phyloP scores from a whole-genome alignment of 2,113 vertebrate genomes.

The Rhombomys opimus region DNA sequence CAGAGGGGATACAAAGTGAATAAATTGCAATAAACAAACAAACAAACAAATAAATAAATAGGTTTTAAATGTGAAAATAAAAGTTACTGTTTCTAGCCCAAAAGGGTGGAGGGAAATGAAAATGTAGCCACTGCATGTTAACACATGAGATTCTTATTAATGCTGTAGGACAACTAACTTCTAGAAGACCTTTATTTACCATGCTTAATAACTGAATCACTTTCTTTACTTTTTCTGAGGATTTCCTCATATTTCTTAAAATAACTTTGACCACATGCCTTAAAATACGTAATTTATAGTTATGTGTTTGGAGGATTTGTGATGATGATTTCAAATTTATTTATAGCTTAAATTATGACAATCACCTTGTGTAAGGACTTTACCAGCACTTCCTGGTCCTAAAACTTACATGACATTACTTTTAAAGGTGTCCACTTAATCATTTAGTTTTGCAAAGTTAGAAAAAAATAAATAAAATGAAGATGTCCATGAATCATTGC shows the following conservation, averaged over 20 bases:
- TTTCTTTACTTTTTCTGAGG: not conserved
- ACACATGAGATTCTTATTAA: not conserved
- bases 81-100: not conserved
- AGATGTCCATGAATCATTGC: not conserved
- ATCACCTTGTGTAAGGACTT: not conserved
- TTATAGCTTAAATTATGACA: not conserved
- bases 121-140: not conserved
- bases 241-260: not conserved
- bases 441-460: conserved; percentile 39
- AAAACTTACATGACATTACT: not conserved
- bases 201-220: not conserved
- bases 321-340: not conserved
- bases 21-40: too few relatives aligned
- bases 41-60: too few relatives aligned
- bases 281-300: not conserved
- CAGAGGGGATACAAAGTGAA: too few relatives aligned
- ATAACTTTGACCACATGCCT: not conserved
- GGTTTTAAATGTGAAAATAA: not conserved
- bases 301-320: not conserved
- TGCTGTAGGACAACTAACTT: not conserved
- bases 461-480: conserved; percentile 45
- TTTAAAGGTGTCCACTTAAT: not conserved
- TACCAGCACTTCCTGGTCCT: not conserved
- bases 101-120: not conserved
- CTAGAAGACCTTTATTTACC: not conserved